Base-by-base conservation (phyloP, 2,113 vertebrate genomes). In the Sinocyclocheilus anophthalmus region DNA sequence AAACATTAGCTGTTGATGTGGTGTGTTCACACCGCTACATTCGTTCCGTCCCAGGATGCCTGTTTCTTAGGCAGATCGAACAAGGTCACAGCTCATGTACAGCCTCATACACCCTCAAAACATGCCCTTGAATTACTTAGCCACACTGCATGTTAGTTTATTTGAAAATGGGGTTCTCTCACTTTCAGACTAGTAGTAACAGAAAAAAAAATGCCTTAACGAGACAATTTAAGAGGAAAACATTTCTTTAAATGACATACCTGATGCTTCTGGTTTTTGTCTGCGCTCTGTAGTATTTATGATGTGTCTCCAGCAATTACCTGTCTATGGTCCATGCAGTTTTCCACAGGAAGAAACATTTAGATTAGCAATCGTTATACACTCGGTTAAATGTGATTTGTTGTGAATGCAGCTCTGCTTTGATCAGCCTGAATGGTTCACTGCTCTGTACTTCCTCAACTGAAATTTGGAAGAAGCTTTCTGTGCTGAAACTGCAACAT, bases 301-400 rank as follows among this genome's bases (percentile, higher is more conserved):
- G 30, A 81, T 65, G 59, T 67, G 79, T 81, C 79, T 81, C 39
- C 61, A 48, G 39, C 37, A 65, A 65, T 81, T 65, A 81, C 79
- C 79, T 81, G 39, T 55, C 67, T 81, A 63, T 65, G 79, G 42
- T 81, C 79, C 33, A 65, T 81, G 39, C 42, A 45, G 79, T 81
- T 81, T 81, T 63, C 39, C 59, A 65, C 59, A 81, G 79, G 79
- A 81, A 81, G 79, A 45, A 81, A 67, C 59, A 48, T 81, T 81
- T 81, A 83, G 39, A 57, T 83, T 14, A 53, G 81, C 63, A 55
- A 16, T 76, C 61, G 39, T 76, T 61, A 78, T 81, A 85, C 78
- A 78, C 48, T 79, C 39, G 3, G 67, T 85, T 76, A 63, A 83
- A 78, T 85, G 11, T 73, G 70, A 88, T 88, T 85, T 83, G 87